Conservation (phyloP, 2,888 invertebrate genomes). For the Patella depressa region DNA sequence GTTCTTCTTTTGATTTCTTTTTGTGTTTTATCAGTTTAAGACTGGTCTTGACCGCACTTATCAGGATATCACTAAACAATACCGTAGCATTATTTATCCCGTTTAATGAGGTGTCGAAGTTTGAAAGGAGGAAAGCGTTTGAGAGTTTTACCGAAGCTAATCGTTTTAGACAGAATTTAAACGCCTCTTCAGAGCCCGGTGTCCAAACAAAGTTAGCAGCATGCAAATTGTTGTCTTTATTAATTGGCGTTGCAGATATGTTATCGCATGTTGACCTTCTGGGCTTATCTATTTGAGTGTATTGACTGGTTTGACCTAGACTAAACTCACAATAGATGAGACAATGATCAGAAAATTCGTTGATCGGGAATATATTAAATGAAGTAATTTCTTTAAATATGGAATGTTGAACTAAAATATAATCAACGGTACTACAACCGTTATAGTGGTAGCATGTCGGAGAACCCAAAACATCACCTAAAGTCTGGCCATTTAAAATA, state of each 20-base stretch:
- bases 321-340: not conserved
- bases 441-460: not conserved
- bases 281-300: too few relatives aligned
- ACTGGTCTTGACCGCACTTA: not conserved
- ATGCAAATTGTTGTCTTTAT: not conserved
- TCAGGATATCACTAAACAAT: not conserved
- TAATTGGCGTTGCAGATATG: not conserved
- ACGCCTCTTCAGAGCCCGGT: not conserved
- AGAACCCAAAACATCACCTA: slow-evolving; percentile 2
- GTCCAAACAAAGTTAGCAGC: not conserved
- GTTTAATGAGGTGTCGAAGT: not conserved
- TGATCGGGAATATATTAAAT: not conserved
- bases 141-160: not conserved
- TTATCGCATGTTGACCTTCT: too few relatives aligned
- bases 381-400: not conserved
- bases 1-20: not conserved
- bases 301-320: not conserved
- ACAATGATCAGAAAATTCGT: not conserved
- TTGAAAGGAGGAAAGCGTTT: not conserved
- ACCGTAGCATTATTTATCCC: not conserved
- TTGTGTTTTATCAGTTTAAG: not conserved
- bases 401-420: not conserved
- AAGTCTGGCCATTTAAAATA: not conserved
- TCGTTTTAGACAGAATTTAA: not conserved
- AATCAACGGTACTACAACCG: not conserved